phyloP scores from a whole-genome alignment of 2,797 vertebrate genomes.

The Etheostoma nigrum region DNA sequence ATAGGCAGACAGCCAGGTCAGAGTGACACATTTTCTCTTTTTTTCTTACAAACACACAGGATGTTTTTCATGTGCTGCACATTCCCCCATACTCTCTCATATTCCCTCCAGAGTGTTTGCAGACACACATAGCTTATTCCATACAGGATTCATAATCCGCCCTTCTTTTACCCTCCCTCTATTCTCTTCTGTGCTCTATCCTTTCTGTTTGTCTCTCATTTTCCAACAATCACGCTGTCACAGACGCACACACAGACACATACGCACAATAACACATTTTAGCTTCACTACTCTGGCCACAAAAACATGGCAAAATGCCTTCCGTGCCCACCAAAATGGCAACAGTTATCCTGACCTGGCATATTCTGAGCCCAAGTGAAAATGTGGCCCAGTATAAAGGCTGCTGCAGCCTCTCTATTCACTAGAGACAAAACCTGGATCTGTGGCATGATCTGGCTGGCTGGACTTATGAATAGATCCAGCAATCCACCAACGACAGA shows the following conservation, averaged over 20 bases:
- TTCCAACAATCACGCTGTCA: slow-evolving; percentile 34
- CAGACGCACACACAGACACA: slow-evolving; percentile 33
- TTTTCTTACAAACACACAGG: slow-evolving; percentile 52
- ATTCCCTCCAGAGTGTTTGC: slow-evolving; percentile 33
- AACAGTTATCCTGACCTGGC: slow-evolving; percentile 85
- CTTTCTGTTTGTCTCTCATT: slow-evolving; percentile 44
- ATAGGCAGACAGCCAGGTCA: slow-evolving; percentile 78
- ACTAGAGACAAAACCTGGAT: slow-evolving; percentile 86
- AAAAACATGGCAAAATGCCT: slow-evolving; percentile 73
- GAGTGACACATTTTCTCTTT: slow-evolving; percentile 74
- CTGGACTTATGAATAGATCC: slow-evolving; percentile 81
- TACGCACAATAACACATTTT: slow-evolving; percentile 52
- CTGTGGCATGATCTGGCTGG: slow-evolving; percentile 79
- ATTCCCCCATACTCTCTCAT: slow-evolving; percentile 32
- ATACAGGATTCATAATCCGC: slow-evolving; percentile 50
- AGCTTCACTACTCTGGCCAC: slow-evolving; percentile 47
- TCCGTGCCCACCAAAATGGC: slow-evolving; percentile 71
- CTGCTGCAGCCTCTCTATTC: slow-evolving; percentile 79
- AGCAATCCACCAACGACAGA: slow-evolving; percentile 78
- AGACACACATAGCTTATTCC: slow-evolving; percentile 28
- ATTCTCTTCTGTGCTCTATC: slow-evolving; percentile 15
- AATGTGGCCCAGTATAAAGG: slow-evolving; percentile 75
- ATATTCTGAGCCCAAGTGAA: slow-evolving; percentile 80
- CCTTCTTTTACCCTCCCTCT: slow-evolving; percentile 27
- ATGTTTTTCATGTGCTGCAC: slow-evolving; percentile 58